Base-by-base conservation (phyloP, 1,140 invertebrate species). In the Caenorhabditis tropicalis region DNA sequence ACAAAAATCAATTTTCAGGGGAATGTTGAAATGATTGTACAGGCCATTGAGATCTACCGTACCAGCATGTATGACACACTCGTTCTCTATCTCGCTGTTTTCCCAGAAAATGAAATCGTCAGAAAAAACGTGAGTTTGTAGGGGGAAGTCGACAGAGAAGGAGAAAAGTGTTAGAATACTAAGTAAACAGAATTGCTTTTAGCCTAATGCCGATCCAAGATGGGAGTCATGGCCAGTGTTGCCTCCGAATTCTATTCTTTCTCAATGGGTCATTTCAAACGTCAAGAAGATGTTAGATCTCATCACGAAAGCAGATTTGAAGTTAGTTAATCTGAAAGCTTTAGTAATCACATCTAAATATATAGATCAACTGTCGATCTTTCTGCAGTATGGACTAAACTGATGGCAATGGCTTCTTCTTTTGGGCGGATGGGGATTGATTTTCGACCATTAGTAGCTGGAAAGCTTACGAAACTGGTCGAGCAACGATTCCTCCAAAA, bases 21-120 rank as follows among this genome's bases (percentile, higher is more conserved):
- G 43, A 74, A 74, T 10, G 65, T 43, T 7, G 65, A 74, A 10
- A 43, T 74, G 65, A 74, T 74, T 74, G 65, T 74, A 16, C 65
- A 74, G 15, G 82, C 89, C 1, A 91, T 90, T 58, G 90, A 90
- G 31, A 80, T 90, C 27, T 90, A 91, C 82, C 60, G 90, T 36
- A 89, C 91, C 46, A 89, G 90, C 79, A 90, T 90, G 89, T 91
- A 90, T 60, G 89, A 90, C 60, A 90, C 89, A 10, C 91, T 90
- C 49, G 91, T 90, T 16, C 85, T 90, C 10, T 90, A 91, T 82
- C 85, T 91, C 21, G 91, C 89, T 21, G 89, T 90, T n/a, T 90
- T 90, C 46, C 89, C 89, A 5, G 89, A 91, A 49, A 84, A 85
- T 12, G 90, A 90, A 49, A 74, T 86, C 36, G 79, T 89, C 24